Percentiles rank a stretch among this genome's conserved stretches.
phyloP scores from a whole-genome alignment of 2,888 invertebrate species.

The Macrosiphum euphorbiae region DNA sequence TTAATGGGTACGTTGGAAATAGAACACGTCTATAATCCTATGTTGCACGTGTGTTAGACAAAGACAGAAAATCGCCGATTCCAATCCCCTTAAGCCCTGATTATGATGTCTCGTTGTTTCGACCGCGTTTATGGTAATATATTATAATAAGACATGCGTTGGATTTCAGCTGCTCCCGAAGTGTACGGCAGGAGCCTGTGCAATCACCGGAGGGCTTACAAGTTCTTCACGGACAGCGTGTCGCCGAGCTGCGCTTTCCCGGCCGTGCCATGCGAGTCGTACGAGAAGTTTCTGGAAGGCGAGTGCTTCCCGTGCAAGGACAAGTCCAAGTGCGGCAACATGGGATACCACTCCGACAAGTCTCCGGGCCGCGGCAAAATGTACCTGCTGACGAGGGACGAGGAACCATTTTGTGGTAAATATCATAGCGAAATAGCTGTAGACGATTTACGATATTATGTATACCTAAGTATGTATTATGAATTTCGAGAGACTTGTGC shows the following conservation, averaged over 20 bases:
- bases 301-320: conserved; percentile 80
- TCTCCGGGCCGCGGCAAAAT: conserved; percentile 87
- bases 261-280: conserved; percentile 87
- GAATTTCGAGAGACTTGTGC: not conserved
- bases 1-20: too few species aligned
- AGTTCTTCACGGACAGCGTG: conserved; percentile 94
- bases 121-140: not conserved
- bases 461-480: not conserved
- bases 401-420: conserved; percentile 91
- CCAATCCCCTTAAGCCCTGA: too few species aligned
- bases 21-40: too few species aligned
- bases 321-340: conserved; percentile 81
- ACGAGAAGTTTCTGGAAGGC: conserved; percentile 86
- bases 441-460: not conserved
- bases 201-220: conserved; percentile 93
- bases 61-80: too few species aligned
- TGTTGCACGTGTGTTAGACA: too few species aligned
- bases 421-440: not conserved
- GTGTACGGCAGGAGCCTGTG: conserved; percentile 89
- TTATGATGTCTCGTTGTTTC: not conserved
- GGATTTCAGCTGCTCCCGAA: conserved; percentile 76
- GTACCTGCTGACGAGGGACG: conserved; percentile 90
- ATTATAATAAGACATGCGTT: too few species aligned
- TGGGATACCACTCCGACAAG: conserved; percentile 93
- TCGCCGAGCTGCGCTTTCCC: conserved; percentile 92